Conservation (phyloP, 1,140 invertebrate species). For the Drosophila littoralis region DNA sequence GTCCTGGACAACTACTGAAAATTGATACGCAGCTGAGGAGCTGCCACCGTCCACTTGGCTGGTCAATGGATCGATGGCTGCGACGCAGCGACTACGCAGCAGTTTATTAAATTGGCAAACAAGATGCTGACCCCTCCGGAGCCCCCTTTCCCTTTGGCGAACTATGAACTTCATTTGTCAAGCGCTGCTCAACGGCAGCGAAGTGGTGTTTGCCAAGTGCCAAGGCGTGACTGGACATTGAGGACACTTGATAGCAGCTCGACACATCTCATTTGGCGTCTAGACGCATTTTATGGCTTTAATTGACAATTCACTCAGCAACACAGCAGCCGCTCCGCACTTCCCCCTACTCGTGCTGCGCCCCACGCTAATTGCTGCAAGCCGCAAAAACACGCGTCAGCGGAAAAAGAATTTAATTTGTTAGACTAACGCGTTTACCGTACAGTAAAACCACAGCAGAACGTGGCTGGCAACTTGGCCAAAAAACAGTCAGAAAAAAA, state of each 20-base stretch:
- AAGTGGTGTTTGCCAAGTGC: constrained; percentile 12
- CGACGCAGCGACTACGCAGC: constrained; percentile 29
- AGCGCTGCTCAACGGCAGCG: constrained; percentile 40
- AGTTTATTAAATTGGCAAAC: constrained; percentile 73
- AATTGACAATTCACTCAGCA: constrained; percentile 52
- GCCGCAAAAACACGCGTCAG: constrained; percentile 56
- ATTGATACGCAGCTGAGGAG: constrained; percentile 61
- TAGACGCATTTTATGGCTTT: constrained; percentile 60
- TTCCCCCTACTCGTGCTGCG: background rate
- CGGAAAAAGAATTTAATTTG: constrained; percentile 60
- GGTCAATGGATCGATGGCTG: constrained; percentile 49
- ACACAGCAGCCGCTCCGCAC: background rate
- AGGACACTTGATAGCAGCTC: constrained; percentile 7
- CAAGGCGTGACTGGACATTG: constrained; percentile 31
- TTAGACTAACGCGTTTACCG: constrained; percentile 20
- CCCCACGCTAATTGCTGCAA: constrained; percentile 61
- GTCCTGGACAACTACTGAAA: constrained; percentile 75
- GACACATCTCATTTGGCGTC: constrained; percentile 37
- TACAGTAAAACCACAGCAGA: constrained; percentile 17
- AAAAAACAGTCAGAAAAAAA: constrained; percentile 7
- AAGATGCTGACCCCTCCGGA: constrained; percentile 22
- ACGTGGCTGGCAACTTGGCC: constrained; percentile 2
- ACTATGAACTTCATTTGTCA: constrained; percentile 63
- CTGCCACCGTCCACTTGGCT: constrained; percentile 38
- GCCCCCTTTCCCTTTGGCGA: background rate